phyloP scores from a whole-genome alignment of 2,888 invertebrate genomes.

The Scaptomyza caliginosa region DNA sequence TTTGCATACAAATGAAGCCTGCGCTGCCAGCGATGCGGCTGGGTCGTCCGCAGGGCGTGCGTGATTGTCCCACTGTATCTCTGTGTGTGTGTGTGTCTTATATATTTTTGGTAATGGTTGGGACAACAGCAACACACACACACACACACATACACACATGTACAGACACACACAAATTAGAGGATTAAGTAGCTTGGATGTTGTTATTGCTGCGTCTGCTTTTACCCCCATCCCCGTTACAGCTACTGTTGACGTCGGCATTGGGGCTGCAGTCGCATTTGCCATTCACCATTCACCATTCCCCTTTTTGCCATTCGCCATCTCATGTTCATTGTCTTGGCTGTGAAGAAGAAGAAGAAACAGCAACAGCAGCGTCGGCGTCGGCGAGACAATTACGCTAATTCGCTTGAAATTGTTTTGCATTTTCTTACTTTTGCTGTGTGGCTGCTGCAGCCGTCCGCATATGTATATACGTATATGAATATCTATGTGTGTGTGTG shows the following conservation, averaged over 20 bases:
- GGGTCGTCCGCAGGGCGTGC: constrained; percentile 28
- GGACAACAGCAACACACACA: constrained; percentile 49
- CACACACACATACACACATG: constrained; percentile 44
- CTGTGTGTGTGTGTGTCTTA: constrained; percentile 7
- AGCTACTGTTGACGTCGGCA: constrained; percentile 38
- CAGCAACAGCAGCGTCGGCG: constrained; percentile 13
- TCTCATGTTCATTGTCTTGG: constrained; percentile 63
- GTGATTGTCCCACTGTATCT: background rate
- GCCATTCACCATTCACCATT: constrained; percentile 34
- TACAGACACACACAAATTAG: constrained; percentile 67
- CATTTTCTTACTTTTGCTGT: constrained; percentile 56
- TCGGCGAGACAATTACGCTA: constrained; percentile 79
- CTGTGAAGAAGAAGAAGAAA: constrained; percentile 32
- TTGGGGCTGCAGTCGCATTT: constrained; percentile 48
- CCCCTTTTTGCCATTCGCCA: constrained; percentile 36
- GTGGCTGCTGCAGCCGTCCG: constrained; percentile 40
- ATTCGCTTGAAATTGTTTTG: constrained; percentile 80
- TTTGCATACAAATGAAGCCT: constrained; percentile 78
- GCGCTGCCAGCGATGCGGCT: constrained; percentile 28
- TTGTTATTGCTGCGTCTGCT: constrained; percentile 31
- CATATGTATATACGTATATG: constrained; percentile 15
- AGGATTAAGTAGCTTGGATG: constrained; percentile 76
- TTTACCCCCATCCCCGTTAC: background rate
- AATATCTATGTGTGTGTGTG: constrained; percentile 14
- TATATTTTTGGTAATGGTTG: background rate